These are phyloP conservation scores for Fulmarus glacialis DNA, from an alignment of 2,113 vertebrate species.

Conservation along the genomic window DNA sequence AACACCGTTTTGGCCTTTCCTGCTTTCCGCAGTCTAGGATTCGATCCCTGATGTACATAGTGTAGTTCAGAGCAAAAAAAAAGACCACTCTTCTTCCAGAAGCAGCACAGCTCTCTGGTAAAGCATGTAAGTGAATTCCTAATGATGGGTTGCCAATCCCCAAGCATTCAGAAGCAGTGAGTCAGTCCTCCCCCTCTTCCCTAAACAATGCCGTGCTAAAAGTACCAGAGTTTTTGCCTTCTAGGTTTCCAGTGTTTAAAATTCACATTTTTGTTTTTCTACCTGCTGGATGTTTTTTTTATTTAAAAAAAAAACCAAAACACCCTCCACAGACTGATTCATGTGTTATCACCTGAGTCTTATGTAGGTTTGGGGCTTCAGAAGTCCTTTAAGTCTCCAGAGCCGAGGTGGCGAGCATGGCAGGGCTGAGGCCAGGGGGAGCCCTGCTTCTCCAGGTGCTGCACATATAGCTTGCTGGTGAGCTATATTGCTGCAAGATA, in stretches of 20 bases:
- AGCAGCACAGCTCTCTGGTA: neutral
- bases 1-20: neutral
- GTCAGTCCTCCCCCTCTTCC: neutral
- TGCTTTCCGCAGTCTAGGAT: neutral
- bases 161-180: neutral
- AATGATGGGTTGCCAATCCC: neutral
- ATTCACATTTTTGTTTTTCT: neutral
- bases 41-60: fast-evolving
- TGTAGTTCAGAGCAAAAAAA: neutral
- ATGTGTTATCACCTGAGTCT: neutral
- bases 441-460: neutral
- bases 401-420: neutral
- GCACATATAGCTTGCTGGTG: fast-evolving
- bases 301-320: neutral
- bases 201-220: neutral
- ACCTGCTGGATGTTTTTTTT: neutral
- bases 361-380: neutral
- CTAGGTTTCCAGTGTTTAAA: neutral
- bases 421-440: neutral
- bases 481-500: neutral
- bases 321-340: neutral
- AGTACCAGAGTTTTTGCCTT: neutral
- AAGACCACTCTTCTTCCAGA: neutral
- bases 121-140: neutral
- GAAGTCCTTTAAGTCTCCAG: neutral